Evolutionary conservation across 2,113 vertebrate species (phyloP).

Genomic region (Barbus barbus): DNA sequence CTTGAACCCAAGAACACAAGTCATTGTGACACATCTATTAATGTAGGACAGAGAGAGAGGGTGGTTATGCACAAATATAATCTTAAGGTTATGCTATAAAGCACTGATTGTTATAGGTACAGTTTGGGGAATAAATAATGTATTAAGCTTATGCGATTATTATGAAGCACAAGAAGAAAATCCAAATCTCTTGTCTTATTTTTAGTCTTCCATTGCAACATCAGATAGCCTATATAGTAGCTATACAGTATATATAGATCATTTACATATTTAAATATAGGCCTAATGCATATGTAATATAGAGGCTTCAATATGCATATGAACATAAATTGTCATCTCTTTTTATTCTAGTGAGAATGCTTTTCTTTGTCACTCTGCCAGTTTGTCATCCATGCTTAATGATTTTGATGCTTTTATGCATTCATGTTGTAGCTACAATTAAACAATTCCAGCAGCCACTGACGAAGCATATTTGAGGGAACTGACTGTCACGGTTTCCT

Average conservation of each 20-base stretch:
- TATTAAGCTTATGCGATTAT: neutral
- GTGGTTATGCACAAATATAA: neutral
- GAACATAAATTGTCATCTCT: neutral
- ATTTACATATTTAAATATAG: constrained; percentile 21
- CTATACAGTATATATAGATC: neutral
- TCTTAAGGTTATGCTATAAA: constrained; percentile 10
- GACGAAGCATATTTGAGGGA: neutral
- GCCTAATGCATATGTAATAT: neutral
- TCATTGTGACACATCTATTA: neutral
- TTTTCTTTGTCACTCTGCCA: neutral
- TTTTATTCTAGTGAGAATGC: neutral
- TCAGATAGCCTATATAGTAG: neutral
- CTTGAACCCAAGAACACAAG: neutral
- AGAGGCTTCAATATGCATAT: neutral
- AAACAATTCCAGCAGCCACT: neutral
- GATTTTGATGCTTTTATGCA: neutral
- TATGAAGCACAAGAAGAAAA: neutral
- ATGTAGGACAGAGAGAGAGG: neutral
- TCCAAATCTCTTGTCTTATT: too few relatives aligned
- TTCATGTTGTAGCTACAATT: neutral
- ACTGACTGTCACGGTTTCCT: neutral
- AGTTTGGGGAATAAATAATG: neutral
- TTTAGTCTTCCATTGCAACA: neutral
- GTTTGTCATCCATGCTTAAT: neutral
- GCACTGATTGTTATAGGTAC: neutral